Evolutionary conservation across 2,888 invertebrate species (phyloP), one percentile per base, ranked within the genome.

Genomic region (Notodromas monacha): DNA sequence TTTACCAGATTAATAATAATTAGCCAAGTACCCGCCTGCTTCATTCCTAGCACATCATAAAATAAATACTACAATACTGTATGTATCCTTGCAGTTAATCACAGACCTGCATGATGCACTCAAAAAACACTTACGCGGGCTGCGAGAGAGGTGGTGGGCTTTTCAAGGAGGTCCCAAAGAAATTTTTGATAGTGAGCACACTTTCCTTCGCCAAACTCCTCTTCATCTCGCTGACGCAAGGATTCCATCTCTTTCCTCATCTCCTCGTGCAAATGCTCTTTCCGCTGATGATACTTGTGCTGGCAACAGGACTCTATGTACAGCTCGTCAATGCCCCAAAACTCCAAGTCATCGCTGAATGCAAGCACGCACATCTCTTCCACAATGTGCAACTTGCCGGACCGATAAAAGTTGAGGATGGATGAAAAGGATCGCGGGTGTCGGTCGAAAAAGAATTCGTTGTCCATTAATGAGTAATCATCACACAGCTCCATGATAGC

Each of bases 291-390:
- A 53, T 86, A 89, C 50, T 84, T 84, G 55, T 89, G 86, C 54
- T 92, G 89, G 51, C 89, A 92, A 53, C 89, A 92, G 33, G 81
- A 79, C 54, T 92, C 89, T 43, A 92, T 56, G 51, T 86, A 89
- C 36, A 89, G 60, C 55, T 89, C 89, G 51, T 89, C 86, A 35
- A 89, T 76, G 38, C 81, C 89, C 89, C 89, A 92, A 53, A 89
- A 89, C 50, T 86, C 84, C 45, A 92, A 62, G 54, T 92, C 89
- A 52, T 89, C 89, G 55, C 81, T 79, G 57, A 89, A 92, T 40
- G 86, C 84, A 48, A 89, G 58, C 42, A 89, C 89, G 56, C 89
- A 92, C 81, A 89, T 86, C 54, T 89, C 89, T 52, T 92, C 89
- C 43, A 89, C 81, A 49, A 92, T 63, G 56, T 92, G 92, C 43